Percentiles rank a stretch among this genome's conserved stretches.
These are phyloP conservation scores for Oscheius sp. DNA, from an alignment of 2,888 invertebrate genomes.

Conservation along the genomic window DNA sequence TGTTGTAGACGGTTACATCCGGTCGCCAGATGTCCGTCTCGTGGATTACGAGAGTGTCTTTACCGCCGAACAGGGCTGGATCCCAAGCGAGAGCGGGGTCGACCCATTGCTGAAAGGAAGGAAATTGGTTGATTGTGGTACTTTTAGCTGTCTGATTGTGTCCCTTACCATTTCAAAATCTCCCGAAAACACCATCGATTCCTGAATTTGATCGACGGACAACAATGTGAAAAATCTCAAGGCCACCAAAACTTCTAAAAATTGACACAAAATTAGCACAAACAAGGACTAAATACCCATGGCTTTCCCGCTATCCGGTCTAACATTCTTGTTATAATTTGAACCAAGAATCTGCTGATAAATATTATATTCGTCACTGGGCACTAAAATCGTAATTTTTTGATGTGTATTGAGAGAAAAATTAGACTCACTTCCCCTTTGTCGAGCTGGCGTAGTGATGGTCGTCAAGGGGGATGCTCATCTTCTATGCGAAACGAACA, in stretches of 20 bases:
- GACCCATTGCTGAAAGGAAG: slow-evolving; percentile 15
- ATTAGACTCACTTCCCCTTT: too few species aligned
- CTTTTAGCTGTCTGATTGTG: too few species aligned
- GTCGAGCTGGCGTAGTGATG: too few species aligned
- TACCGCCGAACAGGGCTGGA: neutral
- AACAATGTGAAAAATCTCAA: slow-evolving; percentile 29
- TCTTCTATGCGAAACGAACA: too few species aligned
- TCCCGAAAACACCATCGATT: slow-evolving; percentile 32
- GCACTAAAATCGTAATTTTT: neutral
- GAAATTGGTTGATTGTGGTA: too few species aligned
- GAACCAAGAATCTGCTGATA: slow-evolving; percentile 13
- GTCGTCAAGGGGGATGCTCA: too few species aligned
- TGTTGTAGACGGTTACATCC: slow-evolving; percentile 34
- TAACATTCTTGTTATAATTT: slow-evolving; percentile 34
- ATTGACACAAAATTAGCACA: neutral
- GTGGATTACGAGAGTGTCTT: neutral
- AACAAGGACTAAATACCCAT: neutral
- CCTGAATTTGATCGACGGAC: slow-evolving; percentile 28
- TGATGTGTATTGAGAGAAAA: too few species aligned
- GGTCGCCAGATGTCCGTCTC: slow-evolving; percentile 28
- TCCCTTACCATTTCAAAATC: slow-evolving; percentile 28
- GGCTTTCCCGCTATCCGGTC: slow-evolving; percentile 21
- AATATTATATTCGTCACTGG: slow-evolving; percentile 22
- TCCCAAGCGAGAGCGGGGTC: slow-evolving; percentile 18
- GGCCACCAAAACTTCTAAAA: slow-evolving; percentile 25